These are phyloP conservation scores for Penaeus vannamei DNA, from an alignment of 1,140 invertebrate species.

Conservation along the genomic window DNA sequence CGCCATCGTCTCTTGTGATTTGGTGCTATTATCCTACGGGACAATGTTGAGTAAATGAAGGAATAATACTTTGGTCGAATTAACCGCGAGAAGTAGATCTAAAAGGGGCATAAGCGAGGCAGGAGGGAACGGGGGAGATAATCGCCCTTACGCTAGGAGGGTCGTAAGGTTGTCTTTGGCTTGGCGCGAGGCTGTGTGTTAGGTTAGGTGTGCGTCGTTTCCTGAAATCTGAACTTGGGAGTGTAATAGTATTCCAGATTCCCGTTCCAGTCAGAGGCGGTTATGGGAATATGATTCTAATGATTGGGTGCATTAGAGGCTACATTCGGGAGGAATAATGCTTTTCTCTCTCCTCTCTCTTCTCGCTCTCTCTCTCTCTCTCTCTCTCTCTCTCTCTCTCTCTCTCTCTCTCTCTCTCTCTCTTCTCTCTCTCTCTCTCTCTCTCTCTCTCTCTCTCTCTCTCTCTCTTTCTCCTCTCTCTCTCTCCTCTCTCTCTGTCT, in stretches of 20 bases:
- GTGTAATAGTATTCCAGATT: conserved; percentile 63
- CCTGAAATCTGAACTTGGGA: conserved; percentile 60
- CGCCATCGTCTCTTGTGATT: conserved; percentile 43
- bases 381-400: neutral
- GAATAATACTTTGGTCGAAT: conserved; percentile 55
- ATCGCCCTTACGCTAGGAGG: neutral
- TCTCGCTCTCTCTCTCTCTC: no score
- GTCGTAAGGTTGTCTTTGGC: conserved; percentile 2
- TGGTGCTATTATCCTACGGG: conserved; percentile 56
- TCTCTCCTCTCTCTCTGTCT: neutral
- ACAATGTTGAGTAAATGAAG: conserved; percentile 62
- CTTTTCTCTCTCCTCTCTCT: neutral
- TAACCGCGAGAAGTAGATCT: conserved; percentile 29
- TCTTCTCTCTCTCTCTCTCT: neutral
- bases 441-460: neutral
- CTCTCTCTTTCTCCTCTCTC: neutral
- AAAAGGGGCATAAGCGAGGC: neutral
- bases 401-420: conserved; percentile 3
- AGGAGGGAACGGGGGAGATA: neutral
- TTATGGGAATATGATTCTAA: conserved; percentile 60
- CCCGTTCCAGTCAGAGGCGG: conserved; percentile 49
- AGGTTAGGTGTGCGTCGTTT: neutral
- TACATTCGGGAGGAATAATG: conserved; percentile 46
- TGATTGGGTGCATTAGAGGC: conserved; percentile 56
- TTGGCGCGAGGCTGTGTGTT: neutral